Base-by-base conservation (phyloP, 2,797 vertebrate genomes). In the Lophius americanus region DNA sequence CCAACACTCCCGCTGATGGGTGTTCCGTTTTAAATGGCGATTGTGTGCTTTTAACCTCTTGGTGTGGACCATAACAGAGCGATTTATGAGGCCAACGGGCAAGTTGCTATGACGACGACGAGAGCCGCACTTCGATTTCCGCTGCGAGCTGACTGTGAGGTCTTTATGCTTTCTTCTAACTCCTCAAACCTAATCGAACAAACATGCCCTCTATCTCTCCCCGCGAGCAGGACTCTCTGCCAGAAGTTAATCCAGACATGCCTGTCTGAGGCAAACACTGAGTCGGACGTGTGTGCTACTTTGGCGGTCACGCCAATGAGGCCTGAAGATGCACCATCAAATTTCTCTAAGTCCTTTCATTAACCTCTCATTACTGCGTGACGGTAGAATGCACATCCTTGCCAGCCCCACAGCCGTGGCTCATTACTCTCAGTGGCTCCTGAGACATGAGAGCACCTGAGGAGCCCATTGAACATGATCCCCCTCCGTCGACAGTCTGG, bases 91-190 rank as follows among this genome's bases (percentile, higher is more conserved):
- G 63, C 68, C 9, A 66, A 79, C 68, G 56, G 78, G 54, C 52
- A 35, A 0, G 91, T 92, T 91, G 83, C 92, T 68, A 91, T 87
- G 88, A 65, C 80, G 23, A 92, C 91, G 62, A 23, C 63, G 60
- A 89, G 81, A 76, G 83, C 68, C 42, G 64, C 4, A 60, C 74
- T 92, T 91, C 69, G 85, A 90, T 90, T 90, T 89, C 72, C 81
- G 54, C 75, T 66, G 75, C 73, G 72, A 67, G 81, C 85, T 81
- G 64, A 87, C 83, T 85, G 73, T 44, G 72, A 86, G 77, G 70
- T 82, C 89, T 90, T 90, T 92, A 88, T 92, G 82, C 83, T 74
- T 73, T 59, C 66, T 57, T 74, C 60, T 54, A 47, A n/a, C n/a
- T 46, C 46, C 48, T 12, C 42, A 7, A 37, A 13, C 23, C 6